Evolutionary conservation across 2,797 vertebrate genomes (phyloP), one percentile per base, ranked within the genome.

Genomic region (Eospalax fontanierii): DNA sequence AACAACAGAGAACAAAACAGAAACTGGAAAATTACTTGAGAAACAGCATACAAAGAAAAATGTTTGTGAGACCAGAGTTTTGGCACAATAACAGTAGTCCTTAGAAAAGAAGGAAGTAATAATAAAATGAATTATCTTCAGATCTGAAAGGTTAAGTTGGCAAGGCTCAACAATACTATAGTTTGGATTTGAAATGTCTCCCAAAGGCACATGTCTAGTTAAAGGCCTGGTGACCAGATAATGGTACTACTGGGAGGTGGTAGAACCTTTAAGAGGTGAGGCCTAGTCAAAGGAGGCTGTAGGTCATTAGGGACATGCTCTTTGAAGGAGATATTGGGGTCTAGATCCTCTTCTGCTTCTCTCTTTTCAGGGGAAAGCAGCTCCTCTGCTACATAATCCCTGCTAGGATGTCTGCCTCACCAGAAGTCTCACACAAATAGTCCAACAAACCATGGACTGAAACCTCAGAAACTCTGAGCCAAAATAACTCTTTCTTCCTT

Each of bases 41-140:
- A 83, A 95, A 76, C 18, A 70, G 24, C 30, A 91, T 81, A 91
- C 43, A 76, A 79, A 81, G 74, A 73, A 93, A 89, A 93, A 91
- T 50, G 1, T 54, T n/a, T 65, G 59, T 85, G 76, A 85, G 9
- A 87, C 83, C n/a, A 22, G 3, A 40, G 40, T 83, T 78, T 63
- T 24, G 33, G 85, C 10, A 86, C 21, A 54, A 35, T 88, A 54
- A 35, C 18, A 61, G 15, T 6, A 63, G 16, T 92, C 28, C 50
- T 80, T 61, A 40, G 76, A 90, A 79, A 82, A 95, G 26, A 43
- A 87, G 65, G 57, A 82, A 87, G 22, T 18, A 86, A 65, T 30
- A 40, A 73, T 9, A 66, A 54, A 33, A 79, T 78, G 22, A 79
- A 73, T 65, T 59, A 30, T 66, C 24, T 66, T 71, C 76, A 87